Conservation (phyloP, 1,140 invertebrate genomes). For the Pachypsylla venusta region DNA sequence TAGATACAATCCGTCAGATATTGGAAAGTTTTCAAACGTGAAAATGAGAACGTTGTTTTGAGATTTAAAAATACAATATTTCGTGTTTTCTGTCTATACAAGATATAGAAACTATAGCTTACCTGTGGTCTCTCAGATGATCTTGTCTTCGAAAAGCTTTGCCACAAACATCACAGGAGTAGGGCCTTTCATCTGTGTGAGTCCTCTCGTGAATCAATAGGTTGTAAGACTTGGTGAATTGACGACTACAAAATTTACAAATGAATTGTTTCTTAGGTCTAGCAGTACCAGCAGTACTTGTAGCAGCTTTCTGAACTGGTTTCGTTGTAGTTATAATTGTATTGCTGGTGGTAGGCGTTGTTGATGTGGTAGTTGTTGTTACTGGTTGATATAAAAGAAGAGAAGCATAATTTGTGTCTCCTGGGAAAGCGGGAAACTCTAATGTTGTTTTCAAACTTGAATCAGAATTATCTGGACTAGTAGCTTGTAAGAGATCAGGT, state of each 20-base stretch:
- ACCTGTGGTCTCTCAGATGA: conserved; percentile 36
- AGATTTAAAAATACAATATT: background rate
- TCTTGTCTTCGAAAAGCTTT: conserved; percentile 48
- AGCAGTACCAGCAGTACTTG: conserved; percentile 32
- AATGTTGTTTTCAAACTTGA: conserved; percentile 18
- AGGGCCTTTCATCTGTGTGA: conserved; percentile 94
- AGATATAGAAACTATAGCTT: conserved; percentile 24
- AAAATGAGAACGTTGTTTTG: background rate
- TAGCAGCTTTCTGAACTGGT: conserved; percentile 13
- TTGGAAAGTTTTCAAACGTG: background rate
- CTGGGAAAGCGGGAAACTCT: conserved; percentile 32
- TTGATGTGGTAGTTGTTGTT: conserved; percentile 31
- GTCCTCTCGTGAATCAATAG: conserved; percentile 93
- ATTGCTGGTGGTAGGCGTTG: conserved; percentile 31
- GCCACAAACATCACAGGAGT: conserved; percentile 91
- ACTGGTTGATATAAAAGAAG: conserved; percentile 39
- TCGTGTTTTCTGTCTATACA: no score
- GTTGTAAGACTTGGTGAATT: conserved; percentile 97
- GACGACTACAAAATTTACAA: conserved; percentile 90
- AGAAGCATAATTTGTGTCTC: conserved; percentile 41
- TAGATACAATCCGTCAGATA: no score
- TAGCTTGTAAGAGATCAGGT: conserved; percentile 34
- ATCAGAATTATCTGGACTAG: conserved; percentile 31
- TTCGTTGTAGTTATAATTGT: conserved; percentile 15
- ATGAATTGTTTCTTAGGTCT: conserved; percentile 53